A percentile compares a stretch with the other conserved stretches of the same genome.
Evolutionary conservation across 2,113 vertebrate species (phyloP).

Genomic region (Brienomyrus longianalis): DNA sequence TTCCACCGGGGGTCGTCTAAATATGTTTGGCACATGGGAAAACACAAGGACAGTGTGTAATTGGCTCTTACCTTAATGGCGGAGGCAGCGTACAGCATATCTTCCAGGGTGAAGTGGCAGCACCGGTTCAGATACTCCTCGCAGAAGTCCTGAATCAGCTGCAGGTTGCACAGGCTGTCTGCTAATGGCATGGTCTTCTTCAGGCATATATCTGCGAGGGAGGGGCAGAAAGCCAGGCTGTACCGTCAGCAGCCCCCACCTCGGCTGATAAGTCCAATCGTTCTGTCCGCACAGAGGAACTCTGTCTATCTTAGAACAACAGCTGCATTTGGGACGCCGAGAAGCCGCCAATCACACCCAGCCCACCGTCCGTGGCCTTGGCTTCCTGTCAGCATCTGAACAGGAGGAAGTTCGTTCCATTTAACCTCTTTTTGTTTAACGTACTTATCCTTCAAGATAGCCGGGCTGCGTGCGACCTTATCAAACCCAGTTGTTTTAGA

Average conservation of each 20-base stretch:
- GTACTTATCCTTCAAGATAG: neutral
- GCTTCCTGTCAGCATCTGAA: neutral
- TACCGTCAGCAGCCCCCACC: constrained; percentile 23
- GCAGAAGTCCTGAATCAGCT: constrained; percentile 90
- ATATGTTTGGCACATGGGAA: neutral
- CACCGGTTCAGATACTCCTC: constrained; percentile 83
- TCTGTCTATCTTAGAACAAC: constrained; percentile 16
- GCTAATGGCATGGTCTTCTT: constrained; percentile 90
- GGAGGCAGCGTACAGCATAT: constrained; percentile 90
- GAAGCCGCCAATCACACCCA: neutral
- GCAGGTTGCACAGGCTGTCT: constrained; percentile 89
- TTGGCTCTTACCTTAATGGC: constrained; percentile 77
- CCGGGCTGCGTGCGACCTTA: neutral
- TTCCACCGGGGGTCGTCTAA: neutral
- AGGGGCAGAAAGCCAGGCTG: constrained; percentile 26
- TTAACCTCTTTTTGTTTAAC: neutral
- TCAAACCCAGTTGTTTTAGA: constrained; percentile 14
- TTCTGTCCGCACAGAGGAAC: neutral
- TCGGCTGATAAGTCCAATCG: constrained; percentile 9
- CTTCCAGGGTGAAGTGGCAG: constrained; percentile 90
- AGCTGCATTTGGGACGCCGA: neutral
- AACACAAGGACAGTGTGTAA: neutral
- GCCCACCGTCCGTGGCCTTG: neutral
- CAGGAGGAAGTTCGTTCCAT: neutral
- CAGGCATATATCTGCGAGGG: constrained; percentile 80